These are phyloP conservation scores for Sylvia borin DNA, from an alignment of 2,797 vertebrate genomes.

Conservation along the genomic window DNA sequence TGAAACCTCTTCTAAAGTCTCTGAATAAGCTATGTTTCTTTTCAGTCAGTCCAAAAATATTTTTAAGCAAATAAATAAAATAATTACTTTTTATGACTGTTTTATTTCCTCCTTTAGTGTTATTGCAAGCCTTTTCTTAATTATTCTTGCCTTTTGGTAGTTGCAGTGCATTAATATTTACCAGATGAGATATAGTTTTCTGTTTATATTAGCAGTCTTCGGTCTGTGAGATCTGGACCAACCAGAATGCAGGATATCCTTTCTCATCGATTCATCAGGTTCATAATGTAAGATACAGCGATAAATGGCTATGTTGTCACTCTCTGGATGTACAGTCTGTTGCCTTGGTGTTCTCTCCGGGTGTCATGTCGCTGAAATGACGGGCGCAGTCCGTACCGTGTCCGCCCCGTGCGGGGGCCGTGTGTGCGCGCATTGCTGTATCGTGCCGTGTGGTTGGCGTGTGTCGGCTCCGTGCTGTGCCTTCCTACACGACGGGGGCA, in stretches of 20 bases:
- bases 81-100: slow-evolving; percentile 35
- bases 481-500: background rate
- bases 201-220: slow-evolving; percentile 84
- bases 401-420: slow-evolving; percentile 19
- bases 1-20: slow-evolving; percentile 30
- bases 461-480: slow-evolving; percentile 39
- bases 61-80: slow-evolving; percentile 58
- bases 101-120: slow-evolving; percentile 14
- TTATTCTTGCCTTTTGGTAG: slow-evolving; percentile 70
- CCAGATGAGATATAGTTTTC: slow-evolving; percentile 82
- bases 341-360: slow-evolving; percentile 63
- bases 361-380: slow-evolving; percentile 54
- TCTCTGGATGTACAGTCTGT: slow-evolving; percentile 73
- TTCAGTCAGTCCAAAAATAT: slow-evolving; percentile 42
- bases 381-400: slow-evolving; percentile 19
- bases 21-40: slow-evolving; percentile 5
- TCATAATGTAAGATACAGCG: slow-evolving; percentile 80
- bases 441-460: slow-evolving; percentile 62
- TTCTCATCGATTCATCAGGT: slow-evolving; percentile 84
- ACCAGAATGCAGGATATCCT: slow-evolving; percentile 85
- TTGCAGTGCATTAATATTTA: slow-evolving; percentile 72
- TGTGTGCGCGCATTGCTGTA: slow-evolving; percentile 60
- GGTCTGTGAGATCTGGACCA: slow-evolving; percentile 84
- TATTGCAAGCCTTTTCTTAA: slow-evolving; percentile 58
- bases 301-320: slow-evolving; percentile 72